Evolutionary conservation across 2,888 invertebrate genomes (phyloP).

Genomic region (Eupithecia dodoneata): DNA sequence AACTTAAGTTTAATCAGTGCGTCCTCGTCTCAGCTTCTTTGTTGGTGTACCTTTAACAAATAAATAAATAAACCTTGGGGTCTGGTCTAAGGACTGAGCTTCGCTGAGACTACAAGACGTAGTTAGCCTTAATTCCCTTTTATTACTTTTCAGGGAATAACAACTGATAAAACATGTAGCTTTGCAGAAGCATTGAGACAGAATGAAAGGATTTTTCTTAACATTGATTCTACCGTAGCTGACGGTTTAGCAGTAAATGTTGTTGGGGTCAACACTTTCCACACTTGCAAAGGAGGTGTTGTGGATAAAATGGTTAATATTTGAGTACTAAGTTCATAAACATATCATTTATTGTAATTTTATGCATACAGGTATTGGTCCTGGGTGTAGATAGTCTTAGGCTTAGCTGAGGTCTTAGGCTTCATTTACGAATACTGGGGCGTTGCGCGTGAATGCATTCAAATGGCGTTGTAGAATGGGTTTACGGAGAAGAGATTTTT

Average conservation of each 20-base stretch:
- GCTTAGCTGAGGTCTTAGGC: too few species aligned
- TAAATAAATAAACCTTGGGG: too few species aligned
- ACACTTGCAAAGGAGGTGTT: constrained; percentile 66
- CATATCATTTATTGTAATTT: background rate
- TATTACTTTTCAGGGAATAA: constrained; percentile 63
- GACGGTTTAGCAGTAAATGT: constrained; percentile 87
- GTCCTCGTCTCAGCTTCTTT: too few species aligned
- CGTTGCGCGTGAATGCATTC: too few species aligned
- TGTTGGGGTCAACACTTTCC: constrained; percentile 74
- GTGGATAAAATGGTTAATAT: constrained; percentile 75
- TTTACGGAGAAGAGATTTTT: too few species aligned
- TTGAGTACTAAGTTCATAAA: background rate
- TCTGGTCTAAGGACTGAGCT: too few species aligned
- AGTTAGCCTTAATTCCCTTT: background rate
- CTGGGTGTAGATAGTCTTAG: background rate
- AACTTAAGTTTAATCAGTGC: too few species aligned
- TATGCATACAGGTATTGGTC: too few species aligned
- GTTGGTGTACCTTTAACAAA: too few species aligned
- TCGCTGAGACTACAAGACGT: background rate
- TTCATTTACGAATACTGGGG: too few species aligned
- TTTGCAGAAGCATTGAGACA: constrained; percentile 82
- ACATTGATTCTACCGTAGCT: constrained; percentile 89
- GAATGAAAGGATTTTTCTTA: constrained; percentile 88
- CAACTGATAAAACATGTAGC: constrained; percentile 71
- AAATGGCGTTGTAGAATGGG: too few species aligned